Evolutionary conservation across 2,888 invertebrate genomes (phyloP).

Genomic region (Amblyjoppa proteus): DNA sequence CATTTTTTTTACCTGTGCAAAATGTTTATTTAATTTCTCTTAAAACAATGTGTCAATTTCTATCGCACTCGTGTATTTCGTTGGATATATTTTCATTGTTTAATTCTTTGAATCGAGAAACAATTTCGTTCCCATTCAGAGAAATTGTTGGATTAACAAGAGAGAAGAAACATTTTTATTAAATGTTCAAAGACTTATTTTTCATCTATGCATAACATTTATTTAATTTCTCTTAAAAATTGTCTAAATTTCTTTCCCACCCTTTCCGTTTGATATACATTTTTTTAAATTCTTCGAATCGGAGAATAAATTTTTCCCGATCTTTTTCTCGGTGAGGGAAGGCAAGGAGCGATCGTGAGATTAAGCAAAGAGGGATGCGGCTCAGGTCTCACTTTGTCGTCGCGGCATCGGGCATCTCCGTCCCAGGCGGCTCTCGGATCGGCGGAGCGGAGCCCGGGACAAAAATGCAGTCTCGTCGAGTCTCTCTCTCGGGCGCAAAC

Average conservation of each 20-base stretch:
- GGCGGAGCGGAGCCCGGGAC: conserved; percentile 35
- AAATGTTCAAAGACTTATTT: no score
- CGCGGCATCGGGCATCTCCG: neutral
- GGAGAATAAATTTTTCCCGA: neutral
- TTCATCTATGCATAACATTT: no score
- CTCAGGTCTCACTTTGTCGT: conserved; percentile 4
- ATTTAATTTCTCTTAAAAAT: no score
- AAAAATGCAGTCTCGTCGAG: conserved; percentile 62
- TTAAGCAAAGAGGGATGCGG: neutral
- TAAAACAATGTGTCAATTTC: no score
- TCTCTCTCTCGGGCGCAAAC: conserved; percentile 28
- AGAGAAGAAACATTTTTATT: neutral
- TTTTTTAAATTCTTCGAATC: neutral
- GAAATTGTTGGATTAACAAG: neutral
- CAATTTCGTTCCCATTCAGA: no score
- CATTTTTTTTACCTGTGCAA: no score
- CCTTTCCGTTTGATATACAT: no score
- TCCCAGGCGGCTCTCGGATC: neutral
- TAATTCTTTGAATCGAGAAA: no score
- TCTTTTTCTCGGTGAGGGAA: neutral
- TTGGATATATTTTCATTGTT: no score
- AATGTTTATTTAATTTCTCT: no score
- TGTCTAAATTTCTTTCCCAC: no score
- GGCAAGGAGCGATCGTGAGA: neutral
- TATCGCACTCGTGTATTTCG: no score